Conservation (phyloP, 2,113 vertebrate genomes). For the Pogonocichla stellata region DNA sequence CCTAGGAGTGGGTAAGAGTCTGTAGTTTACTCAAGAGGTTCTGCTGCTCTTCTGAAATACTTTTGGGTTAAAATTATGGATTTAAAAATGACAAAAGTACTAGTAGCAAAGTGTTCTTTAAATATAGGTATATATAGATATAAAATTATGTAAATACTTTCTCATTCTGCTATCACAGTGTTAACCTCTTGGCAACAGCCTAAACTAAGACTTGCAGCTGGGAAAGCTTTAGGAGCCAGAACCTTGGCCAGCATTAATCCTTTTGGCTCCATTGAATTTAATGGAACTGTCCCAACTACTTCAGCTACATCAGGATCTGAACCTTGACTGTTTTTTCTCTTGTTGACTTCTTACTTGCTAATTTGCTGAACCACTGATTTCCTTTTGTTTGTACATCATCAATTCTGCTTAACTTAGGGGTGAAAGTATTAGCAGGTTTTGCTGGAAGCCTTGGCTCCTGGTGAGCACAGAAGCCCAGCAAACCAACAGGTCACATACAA, state of each 20-base stretch:
- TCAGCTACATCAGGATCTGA: neutral
- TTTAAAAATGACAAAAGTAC: constrained; percentile 29
- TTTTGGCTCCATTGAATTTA: neutral
- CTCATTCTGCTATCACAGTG: constrained; percentile 71
- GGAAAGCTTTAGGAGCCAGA: neutral
- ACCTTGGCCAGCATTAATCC: neutral
- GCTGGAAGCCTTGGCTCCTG: neutral
- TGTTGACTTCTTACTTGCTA: constrained; percentile 40
- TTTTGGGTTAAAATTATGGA: constrained; percentile 30
- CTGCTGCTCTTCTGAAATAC: constrained; percentile 66
- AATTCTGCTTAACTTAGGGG: constrained; percentile 14
- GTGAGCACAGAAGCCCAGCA: neutral
- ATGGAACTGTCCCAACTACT: neutral
- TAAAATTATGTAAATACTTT: constrained; percentile 28
- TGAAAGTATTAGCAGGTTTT: constrained; percentile 19
- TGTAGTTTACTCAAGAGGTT: constrained; percentile 68
- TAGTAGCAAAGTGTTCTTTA: constrained; percentile 50
- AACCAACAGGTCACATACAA: neutral
- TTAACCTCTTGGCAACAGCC: constrained; percentile 71
- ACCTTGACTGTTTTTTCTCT: neutral
- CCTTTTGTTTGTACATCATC: constrained; percentile 37
- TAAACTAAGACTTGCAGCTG: constrained; percentile 56
- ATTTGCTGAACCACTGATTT: constrained; percentile 50
- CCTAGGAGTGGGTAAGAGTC: constrained; percentile 59
- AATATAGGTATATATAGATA: constrained; percentile 14